phyloP scores from a whole-genome alignment of 2,797 vertebrate genomes.

The Ficedula albicollis region DNA sequence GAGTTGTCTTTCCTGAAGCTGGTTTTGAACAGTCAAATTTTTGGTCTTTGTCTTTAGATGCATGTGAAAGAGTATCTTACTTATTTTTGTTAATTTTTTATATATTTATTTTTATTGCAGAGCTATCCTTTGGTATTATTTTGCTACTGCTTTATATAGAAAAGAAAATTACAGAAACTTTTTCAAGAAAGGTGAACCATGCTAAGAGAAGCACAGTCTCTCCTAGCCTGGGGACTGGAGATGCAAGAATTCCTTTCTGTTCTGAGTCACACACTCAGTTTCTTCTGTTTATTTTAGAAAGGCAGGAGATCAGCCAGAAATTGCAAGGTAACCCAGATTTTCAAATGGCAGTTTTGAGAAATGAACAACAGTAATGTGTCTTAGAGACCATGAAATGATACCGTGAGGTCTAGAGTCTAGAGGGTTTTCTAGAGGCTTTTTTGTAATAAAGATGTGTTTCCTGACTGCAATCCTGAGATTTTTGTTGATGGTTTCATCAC shows the following conservation, averaged over 20 bases:
- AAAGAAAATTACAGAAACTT: not conserved
- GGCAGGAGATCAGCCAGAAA: not conserved
- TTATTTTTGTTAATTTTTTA: not conserved
- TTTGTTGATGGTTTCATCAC: not conserved
- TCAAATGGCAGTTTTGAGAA: not conserved
- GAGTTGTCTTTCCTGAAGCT: not conserved
- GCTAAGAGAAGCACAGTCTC: not conserved
- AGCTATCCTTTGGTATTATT: not conserved
- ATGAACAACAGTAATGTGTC: not conserved
- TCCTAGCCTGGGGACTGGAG: not conserved
- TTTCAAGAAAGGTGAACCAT: not conserved
- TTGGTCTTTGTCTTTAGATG: not conserved
- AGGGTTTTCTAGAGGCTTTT: not conserved
- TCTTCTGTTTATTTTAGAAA: not conserved
- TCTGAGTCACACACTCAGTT: not conserved
- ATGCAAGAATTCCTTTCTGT: not conserved
- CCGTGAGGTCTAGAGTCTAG: not conserved
- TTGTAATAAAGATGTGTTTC: not conserved
- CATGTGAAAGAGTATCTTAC: not conserved
- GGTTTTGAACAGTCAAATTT: not conserved
- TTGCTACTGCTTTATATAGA: not conserved
- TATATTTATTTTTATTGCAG: not conserved
- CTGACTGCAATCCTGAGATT: not conserved
- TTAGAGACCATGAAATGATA: not conserved
- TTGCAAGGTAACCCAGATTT: not conserved